Base-by-base conservation (phyloP, 2,797 vertebrate species). In the Huso huso region DNA sequence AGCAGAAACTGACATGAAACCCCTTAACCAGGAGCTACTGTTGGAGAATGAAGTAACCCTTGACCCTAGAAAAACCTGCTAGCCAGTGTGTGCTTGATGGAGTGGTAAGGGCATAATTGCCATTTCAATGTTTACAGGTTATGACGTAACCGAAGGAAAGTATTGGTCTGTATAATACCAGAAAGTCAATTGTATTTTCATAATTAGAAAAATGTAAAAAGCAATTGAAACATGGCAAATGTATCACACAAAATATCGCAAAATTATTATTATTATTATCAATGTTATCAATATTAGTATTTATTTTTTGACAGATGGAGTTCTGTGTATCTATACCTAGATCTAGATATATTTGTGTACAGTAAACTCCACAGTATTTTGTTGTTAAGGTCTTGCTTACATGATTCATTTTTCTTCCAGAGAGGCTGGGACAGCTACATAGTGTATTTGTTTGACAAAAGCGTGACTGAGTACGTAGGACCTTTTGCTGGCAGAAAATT, bases 371-470 rank as follows among this genome's bases (percentile, higher is more conserved):
- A 23, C 23, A 23, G 3, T 23, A 23, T 1, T 55, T 55, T 55
- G 12, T 55, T 9, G 9, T 55, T 55, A 55, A 55, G 12, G 52
- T n/a, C 9, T 23, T 23, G 23, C 23, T 23, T 23, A n/a, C 12
- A 9, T 55, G 9, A 9, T 49, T 76, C 73, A 69, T 48, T 65
- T 64, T 48, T 49, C 68, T 48, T 64, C 53, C 78, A 99, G 97
- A 92, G 86, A 79, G 95, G 97, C 69, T 98, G 95, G 93, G 97
- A 99, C 85, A 95, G 87, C 82, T 97, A 90, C 81, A 94, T 96
- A 78, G 93, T 99, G 55, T 99, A 95, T 83, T 86, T 99, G 68
- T 99, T 99, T 75, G 95, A 99, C 83, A 98, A 96, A 89, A 97
- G 95, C 83, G 88, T 90, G 71, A 95, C 88, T 71, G 93, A 94